Conservation (phyloP, 2,797 vertebrate species). For the Pangasius krempfi region DNA sequence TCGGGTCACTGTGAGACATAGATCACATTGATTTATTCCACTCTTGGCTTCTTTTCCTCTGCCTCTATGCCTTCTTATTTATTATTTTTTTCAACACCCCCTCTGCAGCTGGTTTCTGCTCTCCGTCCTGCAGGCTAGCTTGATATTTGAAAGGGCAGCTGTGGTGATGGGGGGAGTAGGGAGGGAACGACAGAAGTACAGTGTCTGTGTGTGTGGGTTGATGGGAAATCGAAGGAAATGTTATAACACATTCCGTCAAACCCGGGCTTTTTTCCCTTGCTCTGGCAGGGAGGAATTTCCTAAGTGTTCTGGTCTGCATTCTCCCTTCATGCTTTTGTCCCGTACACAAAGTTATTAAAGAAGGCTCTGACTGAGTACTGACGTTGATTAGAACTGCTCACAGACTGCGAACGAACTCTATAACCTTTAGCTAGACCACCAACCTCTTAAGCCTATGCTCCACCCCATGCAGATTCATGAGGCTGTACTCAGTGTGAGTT, state of each 20-base stretch:
- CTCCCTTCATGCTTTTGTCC: slow-evolving; percentile 62
- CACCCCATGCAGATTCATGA: slow-evolving; percentile 26
- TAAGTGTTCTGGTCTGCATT: slow-evolving; percentile 73
- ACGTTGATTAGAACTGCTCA: slow-evolving; percentile 69
- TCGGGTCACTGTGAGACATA: slow-evolving; percentile 1
- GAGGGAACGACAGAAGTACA: slow-evolving; percentile 10
- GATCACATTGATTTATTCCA: slow-evolving; percentile 13
- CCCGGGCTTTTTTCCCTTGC: slow-evolving; percentile 37
- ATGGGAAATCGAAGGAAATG: slow-evolving; percentile 45
- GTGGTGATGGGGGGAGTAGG: slow-evolving; percentile 55
- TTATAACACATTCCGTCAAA: slow-evolving; percentile 59
- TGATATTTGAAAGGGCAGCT: slow-evolving; percentile 54
- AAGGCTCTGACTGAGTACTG: slow-evolving; percentile 51
- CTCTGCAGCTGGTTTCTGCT: slow-evolving; percentile 56
- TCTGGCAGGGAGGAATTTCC: slow-evolving; percentile 67
- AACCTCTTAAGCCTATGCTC: slow-evolving; percentile 42
- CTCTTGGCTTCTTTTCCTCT: neutral
- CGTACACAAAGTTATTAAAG: slow-evolving; percentile 65
- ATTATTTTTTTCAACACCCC: slow-evolving; percentile 44
- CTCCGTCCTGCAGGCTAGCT: slow-evolving; percentile 30
- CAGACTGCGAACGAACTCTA: slow-evolving; percentile 49
- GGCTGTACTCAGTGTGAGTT: slow-evolving; percentile 12
- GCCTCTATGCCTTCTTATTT: slow-evolving; percentile 27
- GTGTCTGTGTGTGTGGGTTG: slow-evolving; percentile 41
- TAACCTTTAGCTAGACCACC: slow-evolving; percentile 53